Conservation (phyloP, 2,113 vertebrate genomes). For the Lepus timidus region DNA sequence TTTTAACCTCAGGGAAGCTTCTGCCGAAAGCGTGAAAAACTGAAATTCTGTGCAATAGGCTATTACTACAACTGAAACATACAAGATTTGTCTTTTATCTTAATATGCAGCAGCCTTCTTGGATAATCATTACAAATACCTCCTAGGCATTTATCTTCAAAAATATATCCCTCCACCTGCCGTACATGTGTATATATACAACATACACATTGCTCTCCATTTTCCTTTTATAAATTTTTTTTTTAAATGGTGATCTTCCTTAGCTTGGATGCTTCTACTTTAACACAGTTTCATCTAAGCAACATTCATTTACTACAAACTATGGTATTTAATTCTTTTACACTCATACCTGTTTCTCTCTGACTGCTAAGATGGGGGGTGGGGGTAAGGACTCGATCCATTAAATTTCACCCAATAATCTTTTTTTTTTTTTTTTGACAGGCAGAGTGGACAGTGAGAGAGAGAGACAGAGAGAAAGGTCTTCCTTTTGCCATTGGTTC, state of each 20-base stretch:
- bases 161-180: neutral
- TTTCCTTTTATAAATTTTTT: neutral
- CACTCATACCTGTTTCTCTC: conserved; percentile 60
- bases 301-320: conserved; percentile 55
- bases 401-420: conserved; percentile 69
- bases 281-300: conserved; percentile 64
- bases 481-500: no score
- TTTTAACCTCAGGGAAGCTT: conserved; percentile 53
- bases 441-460: no score
- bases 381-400: neutral
- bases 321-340: conserved; percentile 55
- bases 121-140: conserved; percentile 68
- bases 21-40: conserved; percentile 63
- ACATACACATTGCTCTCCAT: neutral
- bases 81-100: neutral
- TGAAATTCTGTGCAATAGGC: conserved; percentile 44
- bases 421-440: neutral
- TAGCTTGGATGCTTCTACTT: conserved; percentile 45
- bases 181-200: neutral
- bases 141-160: conserved; percentile 60
- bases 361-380: conserved; percentile 39
- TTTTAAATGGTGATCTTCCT: conserved; percentile 48
- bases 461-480: no score
- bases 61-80: conserved; percentile 44
- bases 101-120: conserved; percentile 62